A percentile compares a stretch with the other conserved stretches of the same genome.
These are phyloP conservation scores for Halcyon leucocephala DNA, from an alignment of 2,797 vertebrate species.

Conservation along the genomic window DNA sequence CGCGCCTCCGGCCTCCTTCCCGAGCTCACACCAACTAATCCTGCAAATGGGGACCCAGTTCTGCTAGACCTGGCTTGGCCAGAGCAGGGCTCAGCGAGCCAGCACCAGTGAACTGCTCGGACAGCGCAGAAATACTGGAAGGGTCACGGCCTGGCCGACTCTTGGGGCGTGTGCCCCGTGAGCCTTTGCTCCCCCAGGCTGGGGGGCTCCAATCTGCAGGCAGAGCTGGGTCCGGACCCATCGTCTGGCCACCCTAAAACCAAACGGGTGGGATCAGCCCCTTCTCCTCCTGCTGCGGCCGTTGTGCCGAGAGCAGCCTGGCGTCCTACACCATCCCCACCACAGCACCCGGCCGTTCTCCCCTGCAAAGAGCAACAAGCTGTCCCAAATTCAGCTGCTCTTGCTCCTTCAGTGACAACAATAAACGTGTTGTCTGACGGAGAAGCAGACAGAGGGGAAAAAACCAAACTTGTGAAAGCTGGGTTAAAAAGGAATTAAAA, in stretches of 20 bases:
- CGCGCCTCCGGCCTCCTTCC: rapidly evolving
- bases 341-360: neutral
- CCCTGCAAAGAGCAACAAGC: neutral
- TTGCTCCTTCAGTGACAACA: neutral
- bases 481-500: neutral
- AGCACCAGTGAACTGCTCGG: neutral
- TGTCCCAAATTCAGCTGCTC: neutral
- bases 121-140: neutral
- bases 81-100: neutral
- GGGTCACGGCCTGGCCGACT: neutral
- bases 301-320: neutral
- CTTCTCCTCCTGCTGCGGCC: neutral
- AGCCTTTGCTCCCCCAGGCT: neutral
- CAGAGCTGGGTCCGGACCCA: neutral
- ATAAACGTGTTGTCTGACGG: neutral
- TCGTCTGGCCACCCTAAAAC: neutral
- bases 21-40: neutral
- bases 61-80: neutral
- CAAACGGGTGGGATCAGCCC: neutral
- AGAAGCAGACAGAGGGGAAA: neutral
- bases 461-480: neutral
- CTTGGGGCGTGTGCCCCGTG: rapidly evolving
- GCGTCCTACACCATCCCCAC: neutral
- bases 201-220: rapidly evolving
- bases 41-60: neutral